Conservation (phyloP, 2,888 invertebrate species). For the Aleiodes alternator region DNA sequence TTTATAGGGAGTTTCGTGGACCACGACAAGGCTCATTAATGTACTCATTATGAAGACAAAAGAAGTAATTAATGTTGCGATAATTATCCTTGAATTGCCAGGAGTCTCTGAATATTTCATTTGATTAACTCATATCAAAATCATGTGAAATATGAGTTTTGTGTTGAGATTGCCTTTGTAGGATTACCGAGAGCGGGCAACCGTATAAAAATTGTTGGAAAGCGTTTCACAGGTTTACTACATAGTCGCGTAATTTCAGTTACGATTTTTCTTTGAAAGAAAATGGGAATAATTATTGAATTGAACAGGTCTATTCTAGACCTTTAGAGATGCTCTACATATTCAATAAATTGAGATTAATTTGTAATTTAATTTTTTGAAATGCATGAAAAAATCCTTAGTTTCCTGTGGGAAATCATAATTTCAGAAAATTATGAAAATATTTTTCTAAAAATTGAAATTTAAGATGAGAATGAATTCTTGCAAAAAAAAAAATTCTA, state of each 20-base stretch:
- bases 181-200: slow-evolving; percentile 8
- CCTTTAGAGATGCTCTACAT: slow-evolving; percentile 14
- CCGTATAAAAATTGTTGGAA: slow-evolving; percentile 33
- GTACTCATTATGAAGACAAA: neutral
- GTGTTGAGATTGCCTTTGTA: neutral
- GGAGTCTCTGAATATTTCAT: neutral
- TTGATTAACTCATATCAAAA: slow-evolving; percentile 5
- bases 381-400: neutral
- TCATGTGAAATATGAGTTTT: slow-evolving; percentile 11
- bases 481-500: too few species aligned
- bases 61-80: neutral
- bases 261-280: neutral
- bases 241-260: slow-evolving; percentile 1
- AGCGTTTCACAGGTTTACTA: slow-evolving; percentile 12
- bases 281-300: neutral
- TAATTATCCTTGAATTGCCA: neutral
- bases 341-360: neutral
- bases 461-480: too few species aligned
- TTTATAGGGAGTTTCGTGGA: too few species aligned
- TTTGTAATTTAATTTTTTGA: neutral
- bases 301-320: neutral
- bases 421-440: too few species aligned
- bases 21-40: too few species aligned
- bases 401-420: neutral
- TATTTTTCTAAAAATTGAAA: too few species aligned